Conservation (phyloP, 2,797 vertebrate genomes). For the Esox lucius region DNA sequence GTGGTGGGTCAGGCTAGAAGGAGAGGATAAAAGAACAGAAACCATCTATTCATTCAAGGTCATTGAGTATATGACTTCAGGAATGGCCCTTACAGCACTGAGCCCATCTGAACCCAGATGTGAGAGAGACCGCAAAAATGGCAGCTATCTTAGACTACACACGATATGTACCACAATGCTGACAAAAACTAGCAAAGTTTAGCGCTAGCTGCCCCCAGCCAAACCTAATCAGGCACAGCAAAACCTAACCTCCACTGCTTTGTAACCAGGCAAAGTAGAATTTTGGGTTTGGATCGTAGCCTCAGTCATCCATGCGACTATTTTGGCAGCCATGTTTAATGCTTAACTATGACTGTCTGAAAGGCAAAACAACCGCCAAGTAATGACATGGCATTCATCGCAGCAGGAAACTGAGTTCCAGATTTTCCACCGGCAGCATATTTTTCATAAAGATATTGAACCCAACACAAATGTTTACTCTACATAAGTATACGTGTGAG, state of each 20-base stretch:
- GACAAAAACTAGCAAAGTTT: constrained; percentile 43
- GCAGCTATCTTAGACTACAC: too few relatives aligned
- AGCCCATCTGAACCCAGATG: too few relatives aligned
- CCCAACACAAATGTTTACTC: constrained; percentile 36
- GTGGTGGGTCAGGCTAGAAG: background rate
- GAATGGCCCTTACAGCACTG: too few relatives aligned
- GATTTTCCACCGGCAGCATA: constrained; percentile 21
- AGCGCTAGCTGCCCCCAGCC: constrained; percentile 43
- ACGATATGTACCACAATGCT: background rate
- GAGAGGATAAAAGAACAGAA: background rate
- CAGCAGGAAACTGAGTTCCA: constrained; percentile 50
- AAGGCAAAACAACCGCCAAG: constrained; percentile 45
- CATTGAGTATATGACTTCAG: too few relatives aligned
- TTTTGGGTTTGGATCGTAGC: constrained; percentile 40
- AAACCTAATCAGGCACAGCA: constrained; percentile 47
- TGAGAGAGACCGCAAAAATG: too few relatives aligned
- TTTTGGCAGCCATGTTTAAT: constrained; percentile 36
- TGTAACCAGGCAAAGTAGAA: constrained; percentile 50
- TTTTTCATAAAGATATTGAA: constrained; percentile 51
- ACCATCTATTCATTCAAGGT: too few relatives aligned
- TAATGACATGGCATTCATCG: constrained; percentile 53
- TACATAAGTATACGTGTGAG: constrained; percentile 38
- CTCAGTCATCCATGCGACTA: constrained; percentile 43
- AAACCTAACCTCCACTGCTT: constrained; percentile 26
- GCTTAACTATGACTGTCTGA: background rate